A percentile compares a stretch with the other conserved stretches of the same genome.
Evolutionary conservation across 2,888 invertebrate species (phyloP).

Genomic region (Yponomeuta evonymella): DNA sequence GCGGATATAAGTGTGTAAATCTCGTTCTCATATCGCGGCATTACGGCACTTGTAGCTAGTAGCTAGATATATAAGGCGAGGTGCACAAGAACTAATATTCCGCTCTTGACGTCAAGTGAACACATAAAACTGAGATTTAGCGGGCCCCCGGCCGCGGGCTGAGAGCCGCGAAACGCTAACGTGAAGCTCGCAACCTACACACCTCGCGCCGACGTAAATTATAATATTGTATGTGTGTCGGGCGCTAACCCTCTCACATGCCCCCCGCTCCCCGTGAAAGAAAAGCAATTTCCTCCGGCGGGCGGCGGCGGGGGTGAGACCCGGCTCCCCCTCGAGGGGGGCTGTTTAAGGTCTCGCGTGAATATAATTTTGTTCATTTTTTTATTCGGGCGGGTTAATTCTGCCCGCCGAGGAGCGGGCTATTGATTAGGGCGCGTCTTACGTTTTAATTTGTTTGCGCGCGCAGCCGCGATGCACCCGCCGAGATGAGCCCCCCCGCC

Average conservation of each 20-base stretch:
- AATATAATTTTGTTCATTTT: conserved; percentile 77
- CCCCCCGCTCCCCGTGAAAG: conserved; percentile 65
- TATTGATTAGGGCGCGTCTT: conserved; percentile 77
- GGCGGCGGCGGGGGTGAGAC: conserved; percentile 31
- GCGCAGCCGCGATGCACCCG: conserved; percentile 72
- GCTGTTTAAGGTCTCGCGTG: conserved; percentile 70
- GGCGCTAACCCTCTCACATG: conserved; percentile 68
- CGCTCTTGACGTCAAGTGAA: conserved; percentile 74
- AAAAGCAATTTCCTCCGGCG: conserved; percentile 74
- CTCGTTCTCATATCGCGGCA: conserved; percentile 7
- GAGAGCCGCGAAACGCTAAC: conserved; percentile 71
- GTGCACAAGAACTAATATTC: conserved; percentile 71
- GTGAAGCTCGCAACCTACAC: conserved; percentile 67
- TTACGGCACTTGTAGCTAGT: conserved; percentile 50
- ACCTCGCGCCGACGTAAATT: conserved; percentile 75
- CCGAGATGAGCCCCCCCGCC: conserved; percentile 53
- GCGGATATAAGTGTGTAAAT: conserved; percentile 8
- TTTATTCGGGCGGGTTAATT: conserved; percentile 76
- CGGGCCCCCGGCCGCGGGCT: conserved; percentile 65
- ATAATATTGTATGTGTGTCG: conserved; percentile 67
- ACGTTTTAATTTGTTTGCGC: conserved; percentile 77
- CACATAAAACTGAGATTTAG: conserved; percentile 76
- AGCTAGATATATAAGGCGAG: conserved; percentile 51
- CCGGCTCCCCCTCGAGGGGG: conserved; percentile 15
- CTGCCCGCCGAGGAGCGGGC: conserved; percentile 72